Evolutionary conservation across 53 echinoderm and acorn worm species (phyloP).

Genomic region (Hippasteria phrygiana): DNA sequence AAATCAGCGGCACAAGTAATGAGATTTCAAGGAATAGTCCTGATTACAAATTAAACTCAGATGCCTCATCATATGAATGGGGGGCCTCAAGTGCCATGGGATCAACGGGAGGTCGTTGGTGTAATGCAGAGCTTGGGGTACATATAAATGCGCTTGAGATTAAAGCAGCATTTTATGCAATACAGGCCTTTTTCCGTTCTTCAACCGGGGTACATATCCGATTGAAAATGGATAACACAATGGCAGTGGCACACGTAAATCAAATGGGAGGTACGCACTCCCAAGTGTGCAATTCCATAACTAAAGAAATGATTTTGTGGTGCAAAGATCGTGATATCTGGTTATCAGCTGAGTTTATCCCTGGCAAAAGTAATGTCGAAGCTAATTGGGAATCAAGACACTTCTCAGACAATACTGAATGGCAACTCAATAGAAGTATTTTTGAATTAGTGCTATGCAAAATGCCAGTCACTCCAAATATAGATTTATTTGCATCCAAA

Average conservation of each 20-base stretch:
- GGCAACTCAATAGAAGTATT: conserved; percentile 29
- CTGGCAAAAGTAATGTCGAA: conserved; percentile 2
- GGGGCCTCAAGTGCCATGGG: conserved; percentile 1
- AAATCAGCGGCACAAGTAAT: not conserved
- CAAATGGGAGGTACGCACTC: conserved; percentile 53
- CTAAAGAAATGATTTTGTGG: conserved; percentile 17
- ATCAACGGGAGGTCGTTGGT: conserved; percentile 23
- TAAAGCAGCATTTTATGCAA: conserved; percentile 3
- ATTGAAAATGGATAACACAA: conserved; percentile 25
- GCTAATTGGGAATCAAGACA: conserved; percentile 55
- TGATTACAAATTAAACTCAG: conserved; percentile 5
- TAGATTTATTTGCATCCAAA: conserved; percentile 22
- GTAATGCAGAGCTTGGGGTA: not conserved
- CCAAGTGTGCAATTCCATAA: not conserved
- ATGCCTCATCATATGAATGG: conserved; percentile 19
- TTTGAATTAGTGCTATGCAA: not conserved
- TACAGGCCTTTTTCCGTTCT: not conserved
- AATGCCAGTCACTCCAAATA: not conserved
- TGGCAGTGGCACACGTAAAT: conserved; percentile 38
- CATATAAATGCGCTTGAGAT: conserved; percentile 32
- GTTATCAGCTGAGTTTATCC: not conserved
- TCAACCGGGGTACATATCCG: not conserved
- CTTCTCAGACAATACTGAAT: conserved; percentile 45
- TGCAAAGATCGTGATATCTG: not conserved
- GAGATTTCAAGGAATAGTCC: not conserved